Evolutionary conservation across 1,140 invertebrate genomes (phyloP).

Genomic region (Pseudoatta argentina): DNA sequence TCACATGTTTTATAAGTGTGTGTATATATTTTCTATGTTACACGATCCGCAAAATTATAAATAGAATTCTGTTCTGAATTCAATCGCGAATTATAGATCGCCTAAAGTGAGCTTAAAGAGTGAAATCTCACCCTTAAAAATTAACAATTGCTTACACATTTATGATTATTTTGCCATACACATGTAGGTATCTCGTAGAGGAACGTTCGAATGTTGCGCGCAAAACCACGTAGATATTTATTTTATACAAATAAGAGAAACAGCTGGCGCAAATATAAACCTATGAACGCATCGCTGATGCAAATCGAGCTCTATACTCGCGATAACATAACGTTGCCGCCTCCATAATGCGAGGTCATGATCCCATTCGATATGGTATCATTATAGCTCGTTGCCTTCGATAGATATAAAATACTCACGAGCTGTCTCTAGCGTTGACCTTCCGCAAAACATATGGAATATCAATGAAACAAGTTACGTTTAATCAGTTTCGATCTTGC

Average conservation of each 20-base stretch:
- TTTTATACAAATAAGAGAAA: conserved; percentile 11
- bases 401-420: not conserved
- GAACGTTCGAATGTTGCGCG: not conserved
- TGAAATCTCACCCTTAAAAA: too few relatives aligned
- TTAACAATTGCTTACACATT: too few relatives aligned
- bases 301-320: conserved; percentile 42
- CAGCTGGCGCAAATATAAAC: not conserved
- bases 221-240: not conserved
- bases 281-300: not conserved
- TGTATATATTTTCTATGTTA: too few relatives aligned
- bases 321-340: not conserved
- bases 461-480: not conserved
- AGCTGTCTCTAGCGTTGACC: not conserved
- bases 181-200: not conserved
- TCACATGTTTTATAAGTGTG: not conserved
- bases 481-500: not conserved
- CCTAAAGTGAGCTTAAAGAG: too few relatives aligned
- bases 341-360: conserved; percentile 22
- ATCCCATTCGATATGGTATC: conserved; percentile 28
- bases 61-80: too few relatives aligned
- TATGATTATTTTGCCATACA: not conserved
- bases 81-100: too few relatives aligned
- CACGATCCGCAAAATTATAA: too few relatives aligned
- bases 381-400: conserved; percentile 29
- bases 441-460: not conserved